Conservation (phyloP, 2,797 vertebrate species). For the Neosalanx taihuensis region DNA sequence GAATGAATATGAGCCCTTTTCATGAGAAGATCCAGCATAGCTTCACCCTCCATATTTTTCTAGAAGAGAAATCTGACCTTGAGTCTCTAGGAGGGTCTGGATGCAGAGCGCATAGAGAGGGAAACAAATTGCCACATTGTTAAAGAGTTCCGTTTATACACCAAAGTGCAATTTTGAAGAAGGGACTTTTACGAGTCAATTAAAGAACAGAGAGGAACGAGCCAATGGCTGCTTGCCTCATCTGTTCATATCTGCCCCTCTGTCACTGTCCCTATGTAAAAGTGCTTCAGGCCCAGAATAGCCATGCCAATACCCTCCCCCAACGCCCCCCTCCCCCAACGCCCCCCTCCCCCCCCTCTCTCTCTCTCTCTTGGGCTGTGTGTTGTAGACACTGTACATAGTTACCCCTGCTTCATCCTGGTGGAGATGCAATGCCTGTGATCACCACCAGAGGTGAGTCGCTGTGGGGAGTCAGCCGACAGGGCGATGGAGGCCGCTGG, state of each 20-base stretch:
- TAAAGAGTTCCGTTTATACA: conserved; percentile 70
- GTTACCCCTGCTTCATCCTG: conserved; percentile 40
- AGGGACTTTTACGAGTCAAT: conserved; percentile 62
- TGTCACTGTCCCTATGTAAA: conserved; percentile 60
- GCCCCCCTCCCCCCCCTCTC: too few species aligned
- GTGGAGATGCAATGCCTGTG: conserved; percentile 43
- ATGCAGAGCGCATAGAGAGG: conserved; percentile 48
- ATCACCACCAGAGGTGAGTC: conserved; percentile 67
- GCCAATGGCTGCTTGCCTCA: conserved; percentile 3
- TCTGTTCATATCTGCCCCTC: conserved; percentile 53
- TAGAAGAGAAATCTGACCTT: conserved; percentile 34
- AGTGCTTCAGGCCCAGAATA: conserved; percentile 70
- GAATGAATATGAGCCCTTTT: conserved; percentile 33
- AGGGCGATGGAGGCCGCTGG: conserved; percentile 21
- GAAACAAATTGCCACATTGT: conserved; percentile 59
- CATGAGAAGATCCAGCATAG: conserved; percentile 36
- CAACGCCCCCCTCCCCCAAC: too few species aligned
- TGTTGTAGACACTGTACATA: conserved; percentile 67
- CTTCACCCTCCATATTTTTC: conserved; percentile 56
- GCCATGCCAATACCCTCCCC: conserved; percentile 36
- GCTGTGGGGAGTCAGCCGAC: conserved; percentile 49
- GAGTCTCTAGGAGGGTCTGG: conserved; percentile 25
- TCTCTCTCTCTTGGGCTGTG: conserved; percentile 37
- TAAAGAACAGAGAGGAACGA: conserved; percentile 20
- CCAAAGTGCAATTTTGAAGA: conserved; percentile 85